Evolutionary conservation across 2,797 vertebrate genomes (phyloP).

Genomic region (Cygnus olor): DNA sequence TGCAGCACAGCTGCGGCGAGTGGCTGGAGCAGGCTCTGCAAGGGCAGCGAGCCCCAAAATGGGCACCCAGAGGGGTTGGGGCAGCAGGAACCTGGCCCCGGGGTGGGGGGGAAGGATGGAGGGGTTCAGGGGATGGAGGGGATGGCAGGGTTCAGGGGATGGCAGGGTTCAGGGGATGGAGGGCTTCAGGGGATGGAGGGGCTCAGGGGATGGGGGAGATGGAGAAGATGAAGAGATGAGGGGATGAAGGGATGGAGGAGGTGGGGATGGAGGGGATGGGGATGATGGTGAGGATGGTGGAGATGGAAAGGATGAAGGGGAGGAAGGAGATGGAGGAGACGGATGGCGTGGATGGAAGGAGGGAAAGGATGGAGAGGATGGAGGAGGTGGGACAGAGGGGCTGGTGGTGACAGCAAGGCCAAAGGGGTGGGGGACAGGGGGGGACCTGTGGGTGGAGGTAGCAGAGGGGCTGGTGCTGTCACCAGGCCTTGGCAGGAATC

Average conservation of each 20-base stretch:
- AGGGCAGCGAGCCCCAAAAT: neutral
- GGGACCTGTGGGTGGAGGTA: neutral
- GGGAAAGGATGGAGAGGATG: too few species aligned
- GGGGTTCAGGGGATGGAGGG: neutral
- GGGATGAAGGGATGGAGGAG: too few species aligned
- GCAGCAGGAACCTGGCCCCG: neutral
- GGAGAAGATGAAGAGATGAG: too few species aligned
- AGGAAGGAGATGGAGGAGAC: neutral
- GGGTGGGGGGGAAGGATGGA: neutral
- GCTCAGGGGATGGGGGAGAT: too few species aligned
- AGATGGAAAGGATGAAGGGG: neutral
- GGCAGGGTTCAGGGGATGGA: too few species aligned
- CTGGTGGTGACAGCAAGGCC: too few species aligned
- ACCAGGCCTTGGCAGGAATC: neutral
- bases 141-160: too few species aligned
- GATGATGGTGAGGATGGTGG: too few species aligned
- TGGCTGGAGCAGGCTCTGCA: neutral
- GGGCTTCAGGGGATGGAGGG: neutral
- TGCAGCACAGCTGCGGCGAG: neutral
- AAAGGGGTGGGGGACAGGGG: too few species aligned
- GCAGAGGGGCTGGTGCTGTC: too few species aligned
- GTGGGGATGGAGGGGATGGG: too few species aligned
- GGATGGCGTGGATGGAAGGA: neutral
- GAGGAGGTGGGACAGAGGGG: neutral
- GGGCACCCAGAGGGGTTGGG: accelerated